Conservation (phyloP, 2,113 vertebrate genomes). For the Kryptolebias marmoratus region DNA sequence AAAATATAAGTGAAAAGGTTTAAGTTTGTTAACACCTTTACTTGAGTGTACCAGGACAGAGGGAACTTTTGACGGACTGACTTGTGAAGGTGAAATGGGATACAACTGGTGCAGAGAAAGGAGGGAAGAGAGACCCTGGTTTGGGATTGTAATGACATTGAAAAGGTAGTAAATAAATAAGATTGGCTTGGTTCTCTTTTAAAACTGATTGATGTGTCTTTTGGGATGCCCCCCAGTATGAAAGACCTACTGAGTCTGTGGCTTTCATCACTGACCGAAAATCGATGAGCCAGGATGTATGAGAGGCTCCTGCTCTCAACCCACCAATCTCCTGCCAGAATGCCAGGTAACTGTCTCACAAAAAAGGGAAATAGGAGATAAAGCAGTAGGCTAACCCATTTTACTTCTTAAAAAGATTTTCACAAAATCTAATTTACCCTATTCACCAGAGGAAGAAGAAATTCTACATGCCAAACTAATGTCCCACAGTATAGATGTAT, state of each 20-base stretch:
- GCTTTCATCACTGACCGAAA: conserved; percentile 78
- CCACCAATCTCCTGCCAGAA: conserved; percentile 69
- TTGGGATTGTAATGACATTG: conserved; percentile 72
- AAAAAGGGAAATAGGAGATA: conserved; percentile 46
- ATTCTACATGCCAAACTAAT: not conserved
- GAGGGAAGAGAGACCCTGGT: conserved; percentile 42
- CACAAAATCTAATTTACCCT: not conserved
- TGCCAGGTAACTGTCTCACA: conserved; percentile 60
- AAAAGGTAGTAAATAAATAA: conserved; percentile 80
- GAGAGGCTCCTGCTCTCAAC: conserved; percentile 65
- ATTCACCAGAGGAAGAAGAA: not conserved
- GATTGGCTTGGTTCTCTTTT: conserved; percentile 68
- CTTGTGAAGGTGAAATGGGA: conserved; percentile 69
- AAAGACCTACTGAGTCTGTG: conserved; percentile 76
- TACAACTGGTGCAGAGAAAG: conserved; percentile 38
- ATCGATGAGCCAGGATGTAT: conserved; percentile 76
- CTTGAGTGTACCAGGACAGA: conserved; percentile 25
- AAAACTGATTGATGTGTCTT: conserved; percentile 81
- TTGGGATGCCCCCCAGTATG: conserved; percentile 73
- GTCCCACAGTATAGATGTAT: too few relatives aligned
- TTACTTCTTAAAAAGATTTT: not conserved
- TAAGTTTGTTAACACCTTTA: not conserved
- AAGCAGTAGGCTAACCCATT: conserved; percentile 10
- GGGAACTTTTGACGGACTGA: conserved; percentile 71
- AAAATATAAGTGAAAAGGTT: not conserved